Evolutionary conservation across 2,797 vertebrate species (phyloP).

Genomic region (Acanthurus tractus): DNA sequence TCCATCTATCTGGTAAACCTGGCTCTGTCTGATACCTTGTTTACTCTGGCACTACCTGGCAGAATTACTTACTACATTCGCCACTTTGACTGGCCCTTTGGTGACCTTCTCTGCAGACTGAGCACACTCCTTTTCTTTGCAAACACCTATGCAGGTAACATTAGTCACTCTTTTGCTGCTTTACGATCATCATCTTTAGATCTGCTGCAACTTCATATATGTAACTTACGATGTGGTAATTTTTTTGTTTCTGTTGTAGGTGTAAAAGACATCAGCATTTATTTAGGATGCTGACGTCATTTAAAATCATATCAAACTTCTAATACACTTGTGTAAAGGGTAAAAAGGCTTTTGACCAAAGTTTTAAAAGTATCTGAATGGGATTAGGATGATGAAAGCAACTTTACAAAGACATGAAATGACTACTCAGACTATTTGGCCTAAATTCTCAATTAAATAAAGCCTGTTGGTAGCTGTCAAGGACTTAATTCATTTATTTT

Average conservation of each 20-base stretch:
- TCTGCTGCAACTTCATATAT: background rate
- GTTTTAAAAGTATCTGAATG: background rate
- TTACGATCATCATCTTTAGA: background rate
- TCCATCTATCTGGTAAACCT: conserved; percentile 89
- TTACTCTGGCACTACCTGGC: conserved; percentile 87
- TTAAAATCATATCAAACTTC: background rate
- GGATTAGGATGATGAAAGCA: background rate
- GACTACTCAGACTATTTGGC: background rate
- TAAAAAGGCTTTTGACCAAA: background rate
- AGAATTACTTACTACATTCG: conserved; percentile 88
- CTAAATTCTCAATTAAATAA: background rate
- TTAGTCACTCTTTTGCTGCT: background rate
- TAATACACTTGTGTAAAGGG: background rate
- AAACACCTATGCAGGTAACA: conserved; percentile 87
- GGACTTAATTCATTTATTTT: background rate
- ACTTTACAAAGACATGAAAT: background rate
- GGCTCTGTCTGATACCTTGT: conserved; percentile 89
- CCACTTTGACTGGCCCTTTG: conserved; percentile 89
- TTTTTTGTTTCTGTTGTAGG: background rate
- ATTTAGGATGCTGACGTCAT: background rate
- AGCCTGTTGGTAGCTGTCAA: background rate
- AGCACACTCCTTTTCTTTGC: conserved; percentile 87
- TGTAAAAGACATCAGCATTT: too few relatives aligned
- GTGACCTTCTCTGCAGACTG: conserved; percentile 86
- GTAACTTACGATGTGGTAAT: background rate